A percentile compares a stretch with the other conserved stretches of the same genome.
These are phyloP conservation scores for Lithobates sylvaticus DNA, from an alignment of 2,797 vertebrate genomes.

Conservation along the genomic window DNA sequence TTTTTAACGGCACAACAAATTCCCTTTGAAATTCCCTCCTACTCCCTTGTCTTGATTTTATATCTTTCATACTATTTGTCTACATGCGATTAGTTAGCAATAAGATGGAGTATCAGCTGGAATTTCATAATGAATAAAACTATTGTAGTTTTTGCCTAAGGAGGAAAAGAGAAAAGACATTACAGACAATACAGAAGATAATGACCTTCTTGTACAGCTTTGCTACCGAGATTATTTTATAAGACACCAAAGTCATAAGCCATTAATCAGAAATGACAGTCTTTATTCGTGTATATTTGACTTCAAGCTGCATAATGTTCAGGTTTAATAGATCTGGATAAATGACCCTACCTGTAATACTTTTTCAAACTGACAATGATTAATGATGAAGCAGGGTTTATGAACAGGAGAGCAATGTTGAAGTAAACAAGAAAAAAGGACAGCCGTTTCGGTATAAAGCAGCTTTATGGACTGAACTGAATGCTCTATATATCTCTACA, in stretches of 20 bases:
- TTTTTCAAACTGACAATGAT: slow-evolving; percentile 93
- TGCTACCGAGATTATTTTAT: slow-evolving; percentile 77
- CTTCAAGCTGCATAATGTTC: slow-evolving; percentile 84
- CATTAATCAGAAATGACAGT: slow-evolving; percentile 92
- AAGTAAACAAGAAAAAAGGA: slow-evolving; percentile 79
- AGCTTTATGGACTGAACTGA: slow-evolving; percentile 70
- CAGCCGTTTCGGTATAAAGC: slow-evolving; percentile 67
- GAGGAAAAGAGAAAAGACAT: slow-evolving; percentile 70
- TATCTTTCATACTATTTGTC: slow-evolving; percentile 35
- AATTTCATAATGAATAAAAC: slow-evolving; percentile 66
- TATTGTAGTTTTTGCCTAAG: slow-evolving; percentile 65
- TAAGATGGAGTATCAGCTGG: slow-evolving; percentile 63
- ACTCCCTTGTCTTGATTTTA: slow-evolving; percentile 47
- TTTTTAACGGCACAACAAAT: slow-evolving; percentile 65
- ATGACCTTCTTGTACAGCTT: slow-evolving; percentile 81
- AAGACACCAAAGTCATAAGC: slow-evolving; percentile 80
- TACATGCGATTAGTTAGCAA: slow-evolving; percentile 66
- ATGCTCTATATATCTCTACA: slow-evolving; percentile 30
- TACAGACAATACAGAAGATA: slow-evolving; percentile 74
- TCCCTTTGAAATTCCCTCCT: slow-evolving; percentile 65
- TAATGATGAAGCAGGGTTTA: slow-evolving; percentile 85
- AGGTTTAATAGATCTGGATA: slow-evolving; percentile 91
- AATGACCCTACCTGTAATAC: slow-evolving; percentile 89
- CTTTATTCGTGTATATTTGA: slow-evolving; percentile 90
- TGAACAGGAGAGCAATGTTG: slow-evolving; percentile 86